A percentile compares a stretch with the other conserved stretches of the same genome.
phyloP scores from a whole-genome alignment of 2,888 invertebrate species.

The Charanyca ferruginea region DNA sequence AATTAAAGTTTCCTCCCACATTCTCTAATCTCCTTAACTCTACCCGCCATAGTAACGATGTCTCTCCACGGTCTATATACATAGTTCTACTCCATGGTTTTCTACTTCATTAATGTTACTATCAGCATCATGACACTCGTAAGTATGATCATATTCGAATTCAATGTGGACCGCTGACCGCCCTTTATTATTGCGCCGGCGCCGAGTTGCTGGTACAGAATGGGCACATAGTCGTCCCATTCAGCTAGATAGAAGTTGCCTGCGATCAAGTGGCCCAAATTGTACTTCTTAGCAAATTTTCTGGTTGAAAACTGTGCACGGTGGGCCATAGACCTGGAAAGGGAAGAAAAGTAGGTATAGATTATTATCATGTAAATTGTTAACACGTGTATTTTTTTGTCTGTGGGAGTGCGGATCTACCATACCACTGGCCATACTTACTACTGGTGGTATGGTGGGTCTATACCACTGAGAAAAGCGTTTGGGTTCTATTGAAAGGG shows the following conservation, averaged over 20 bases:
- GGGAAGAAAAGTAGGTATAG: neutral
- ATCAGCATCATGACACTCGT: neutral
- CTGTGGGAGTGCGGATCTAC: too few relatives aligned
- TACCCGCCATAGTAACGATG: too few relatives aligned
- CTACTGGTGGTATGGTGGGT: too few relatives aligned
- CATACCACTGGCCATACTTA: too few relatives aligned
- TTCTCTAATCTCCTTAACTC: too few relatives aligned
- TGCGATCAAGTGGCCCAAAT: constrained; percentile 94
- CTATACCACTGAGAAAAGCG: too few relatives aligned
- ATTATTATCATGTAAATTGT: neutral
- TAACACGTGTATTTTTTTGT: too few relatives aligned
- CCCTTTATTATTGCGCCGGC: neutral
- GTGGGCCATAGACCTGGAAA: constrained; percentile 81
- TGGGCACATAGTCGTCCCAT: constrained; percentile 95
- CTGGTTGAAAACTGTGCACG: constrained; percentile 84
- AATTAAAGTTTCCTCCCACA: too few relatives aligned
- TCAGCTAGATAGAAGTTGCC: constrained; percentile 96
- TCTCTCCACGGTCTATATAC: too few relatives aligned
- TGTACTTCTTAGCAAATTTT: constrained; percentile 94
- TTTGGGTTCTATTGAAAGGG: constrained; percentile 99
- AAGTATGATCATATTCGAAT: neutral
- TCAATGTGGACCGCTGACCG: neutral
- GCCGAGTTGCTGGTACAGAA: constrained; percentile 83
- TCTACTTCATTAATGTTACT: neutral
- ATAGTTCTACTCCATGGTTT: too few relatives aligned